Conservation (phyloP, 2,888 invertebrate species). For the Julus scanicus region DNA sequence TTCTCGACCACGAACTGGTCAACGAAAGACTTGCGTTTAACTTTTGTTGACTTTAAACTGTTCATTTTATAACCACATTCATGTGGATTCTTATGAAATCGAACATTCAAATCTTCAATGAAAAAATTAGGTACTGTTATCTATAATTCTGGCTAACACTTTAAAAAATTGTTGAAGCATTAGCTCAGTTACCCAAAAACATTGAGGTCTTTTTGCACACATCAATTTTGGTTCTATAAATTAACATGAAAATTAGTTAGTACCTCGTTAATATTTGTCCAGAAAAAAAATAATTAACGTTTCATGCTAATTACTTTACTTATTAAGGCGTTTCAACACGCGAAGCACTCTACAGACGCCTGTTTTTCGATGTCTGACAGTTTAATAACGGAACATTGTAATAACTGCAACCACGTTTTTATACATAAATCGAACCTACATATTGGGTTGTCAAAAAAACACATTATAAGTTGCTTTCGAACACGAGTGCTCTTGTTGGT, state of each 20-base stretch:
- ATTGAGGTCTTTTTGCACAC: neutral
- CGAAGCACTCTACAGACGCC: constrained; percentile 9
- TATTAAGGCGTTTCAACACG: constrained; percentile 13
- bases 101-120: too few species aligned
- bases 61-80: too few species aligned
- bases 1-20: too few species aligned
- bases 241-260: neutral
- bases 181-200: too few species aligned
- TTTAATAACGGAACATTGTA: neutral
- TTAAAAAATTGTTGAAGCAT: too few species aligned
- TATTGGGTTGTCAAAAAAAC: neutral
- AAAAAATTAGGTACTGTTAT: too few species aligned
- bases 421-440: neutral
- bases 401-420: neutral
- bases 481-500: neutral
- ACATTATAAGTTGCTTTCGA: too few species aligned
- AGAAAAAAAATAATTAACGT: neutral
- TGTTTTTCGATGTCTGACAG: neutral
- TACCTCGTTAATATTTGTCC: neutral
- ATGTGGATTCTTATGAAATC: too few species aligned
- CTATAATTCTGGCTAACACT: too few species aligned
- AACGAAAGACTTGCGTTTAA: too few species aligned
- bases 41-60: too few species aligned
- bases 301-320: constrained; percentile 32
- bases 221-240: neutral